Evolutionary conservation across 2,888 invertebrate species (phyloP), one percentile per base, ranked within the genome.

Genomic region (Platycnemis pennipes): DNA sequence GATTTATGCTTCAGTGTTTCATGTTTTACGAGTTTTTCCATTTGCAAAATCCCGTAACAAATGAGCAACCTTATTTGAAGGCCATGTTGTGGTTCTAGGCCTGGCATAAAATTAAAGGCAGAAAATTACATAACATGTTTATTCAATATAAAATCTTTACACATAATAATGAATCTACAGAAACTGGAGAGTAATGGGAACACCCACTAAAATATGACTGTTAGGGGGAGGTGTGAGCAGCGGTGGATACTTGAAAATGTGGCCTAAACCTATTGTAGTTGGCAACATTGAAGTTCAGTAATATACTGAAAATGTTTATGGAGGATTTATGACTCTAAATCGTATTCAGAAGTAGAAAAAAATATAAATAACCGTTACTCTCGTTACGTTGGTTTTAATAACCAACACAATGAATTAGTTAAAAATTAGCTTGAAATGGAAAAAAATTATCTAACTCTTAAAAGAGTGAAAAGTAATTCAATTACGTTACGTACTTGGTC

Each of bases 71-170:
- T n/a, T n/a, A n/a, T n/a, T n/a, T n/a, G n/a, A n/a, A n/a, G n/a
- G n/a, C n/a, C n/a, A n/a, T n/a, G n/a, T n/a, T n/a, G n/a, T n/a
- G n/a, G n/a, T n/a, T n/a, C n/a, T n/a, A n/a, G n/a, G n/a, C n/a
- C n/a, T n/a, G n/a, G n/a, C n/a, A n/a, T n/a, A n/a, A n/a, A n/a
- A n/a, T n/a, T n/a, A n/a, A n/a, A n/a, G n/a, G n/a, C n/a, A n/a
- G n/a, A n/a, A n/a, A n/a, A n/a, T n/a, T 49, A 49, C 49, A 88
- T n/a, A 91, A 91, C 56, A 91, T 69, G 16, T 91, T 91, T 91
- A 91, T 91, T 91, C 44, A 26, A 63, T 91, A 91, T 91, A 91
- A 91, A 91, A 91, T 16, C 91, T 63, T 91, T 69, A 91, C 91
- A 91, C 63, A 69, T 69, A 63, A 91, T 13, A 26, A 44, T 91